Evolutionary conservation across 2,797 vertebrate species (phyloP), one percentile per base, ranked within the genome.

Genomic region (Chaetodon trifasciatus): DNA sequence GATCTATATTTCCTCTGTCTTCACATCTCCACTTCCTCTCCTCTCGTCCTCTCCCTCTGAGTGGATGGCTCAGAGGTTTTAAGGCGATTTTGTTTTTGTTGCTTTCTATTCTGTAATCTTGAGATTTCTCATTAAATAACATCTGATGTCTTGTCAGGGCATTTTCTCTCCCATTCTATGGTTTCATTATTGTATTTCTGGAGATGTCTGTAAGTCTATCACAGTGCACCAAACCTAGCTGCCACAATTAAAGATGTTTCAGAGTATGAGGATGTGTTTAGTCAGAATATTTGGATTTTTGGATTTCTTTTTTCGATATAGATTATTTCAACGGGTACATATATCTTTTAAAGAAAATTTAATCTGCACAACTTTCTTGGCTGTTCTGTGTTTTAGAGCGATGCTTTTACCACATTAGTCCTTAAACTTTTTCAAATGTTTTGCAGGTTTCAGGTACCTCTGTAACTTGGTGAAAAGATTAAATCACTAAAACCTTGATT

Each of bases 101-200:
- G 5, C 46, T 49, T 58, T 81, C 70, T 57, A 21, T 55, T 76
- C 46, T 39, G 1, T 57, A 47, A 82, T 88, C 74, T 76, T 57
- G 55, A 74, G 47, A 28, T 64, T 80, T 88, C 68, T 78, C 70
- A 63, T 60, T 76, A 72, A 74, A 68, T 13, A 67, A 47, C 23
- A 72, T 52, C 21, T 64, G 8, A 72, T 24, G 60, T 75, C 61
- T 70, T 52, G 23, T 23, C 16, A 8, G 39, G 65, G 37, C 28
- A 13, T 58, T 70, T 65, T 60, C 42, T 61, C 13, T 10, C 39
- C 10, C 6, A 17, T 58, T 61, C 37, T 42, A 6, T 62, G 3
- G 7, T 67, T 76, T 60, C 40, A 53, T 57, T 49, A 49, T 61
- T 24, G 6, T 64, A 1, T 58, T 64, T 23, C 5, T 56, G 44